Conservation (phyloP, 2,888 invertebrate species). For the Amaurobius ferox region DNA sequence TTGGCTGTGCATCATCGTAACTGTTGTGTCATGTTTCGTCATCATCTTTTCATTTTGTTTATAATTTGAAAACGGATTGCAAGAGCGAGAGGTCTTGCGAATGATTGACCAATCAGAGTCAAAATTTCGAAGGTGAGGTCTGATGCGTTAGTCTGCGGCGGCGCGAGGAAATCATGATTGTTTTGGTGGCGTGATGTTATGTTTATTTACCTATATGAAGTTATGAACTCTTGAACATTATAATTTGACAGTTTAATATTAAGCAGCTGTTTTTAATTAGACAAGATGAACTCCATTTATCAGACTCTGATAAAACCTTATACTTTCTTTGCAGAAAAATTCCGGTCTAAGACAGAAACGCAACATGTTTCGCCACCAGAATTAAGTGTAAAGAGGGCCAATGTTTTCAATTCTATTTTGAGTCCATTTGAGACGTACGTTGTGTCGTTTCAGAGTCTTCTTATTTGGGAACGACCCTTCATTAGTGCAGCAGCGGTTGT, state of each 20-base stretch:
- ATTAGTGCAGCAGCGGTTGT: constrained; percentile 76
- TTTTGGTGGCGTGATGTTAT: neutral
- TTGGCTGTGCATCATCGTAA: too few species aligned
- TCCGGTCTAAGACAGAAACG: constrained; percentile 25
- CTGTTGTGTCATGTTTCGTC: too few species aligned
- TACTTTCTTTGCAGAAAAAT: constrained; percentile 11
- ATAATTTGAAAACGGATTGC: too few species aligned
- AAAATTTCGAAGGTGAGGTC: neutral
- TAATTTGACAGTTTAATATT: neutral
- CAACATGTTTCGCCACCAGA: constrained; percentile 47
- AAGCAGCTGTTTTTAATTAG: neutral
- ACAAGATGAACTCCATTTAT: constrained; percentile 40
- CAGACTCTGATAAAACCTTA: constrained; percentile 29
- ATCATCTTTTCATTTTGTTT: too few species aligned
- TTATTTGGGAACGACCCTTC: constrained; percentile 78
- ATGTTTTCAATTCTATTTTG: constrained; percentile 70
- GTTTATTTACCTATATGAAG: neutral
- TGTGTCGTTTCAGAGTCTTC: constrained; percentile 77
- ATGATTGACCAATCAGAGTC: neutral
- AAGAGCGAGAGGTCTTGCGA: neutral
- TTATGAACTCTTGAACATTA: neutral
- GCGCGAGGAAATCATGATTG: too few species aligned
- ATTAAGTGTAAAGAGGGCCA: constrained; percentile 18
- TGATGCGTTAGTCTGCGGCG: neutral
- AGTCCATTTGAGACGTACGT: constrained; percentile 76